Percentiles rank a stretch among this genome's conserved stretches.
These are phyloP conservation scores for Tetanocera ferruginea DNA, from an alignment of 2,888 invertebrate species.

Conservation along the genomic window DNA sequence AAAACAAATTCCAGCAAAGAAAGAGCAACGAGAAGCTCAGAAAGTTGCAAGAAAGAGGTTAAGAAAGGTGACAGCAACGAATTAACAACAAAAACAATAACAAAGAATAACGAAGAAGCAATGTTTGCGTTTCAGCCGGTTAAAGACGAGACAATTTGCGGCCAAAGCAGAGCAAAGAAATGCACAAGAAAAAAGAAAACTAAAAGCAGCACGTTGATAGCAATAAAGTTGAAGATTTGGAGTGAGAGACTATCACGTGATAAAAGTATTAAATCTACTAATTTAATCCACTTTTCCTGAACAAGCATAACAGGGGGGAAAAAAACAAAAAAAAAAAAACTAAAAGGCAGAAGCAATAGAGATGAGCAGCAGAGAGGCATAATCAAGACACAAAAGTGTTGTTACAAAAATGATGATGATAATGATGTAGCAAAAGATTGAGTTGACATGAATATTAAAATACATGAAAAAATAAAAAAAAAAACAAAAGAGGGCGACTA, in stretches of 20 bases:
- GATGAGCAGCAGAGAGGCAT: neutral
- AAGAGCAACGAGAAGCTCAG: neutral
- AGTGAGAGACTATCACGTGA: neutral
- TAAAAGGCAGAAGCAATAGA: no score
- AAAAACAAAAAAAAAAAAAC: neutral
- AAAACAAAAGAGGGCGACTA: neutral
- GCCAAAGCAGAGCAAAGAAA: neutral
- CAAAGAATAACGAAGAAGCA: neutral
- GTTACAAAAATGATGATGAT: constrained; percentile 16
- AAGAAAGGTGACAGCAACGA: neutral
- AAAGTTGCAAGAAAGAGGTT: neutral
- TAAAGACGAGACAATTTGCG: no score
- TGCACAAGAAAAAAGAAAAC: neutral
- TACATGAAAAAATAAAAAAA: no score
- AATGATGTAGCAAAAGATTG: neutral
- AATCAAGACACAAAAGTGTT: neutral
- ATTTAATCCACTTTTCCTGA: constrained; percentile 5
- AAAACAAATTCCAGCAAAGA: neutral
- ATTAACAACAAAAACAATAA: constrained; percentile 10
- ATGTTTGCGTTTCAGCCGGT: neutral
- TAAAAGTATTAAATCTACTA: constrained; percentile 7
- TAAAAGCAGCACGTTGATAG: neutral
- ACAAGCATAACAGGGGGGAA: neutral
- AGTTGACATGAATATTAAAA: constrained; percentile 15
- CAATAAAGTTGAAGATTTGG: neutral